Conservation (phyloP, 2,888 invertebrate species). For the Colletes collaris region DNA sequence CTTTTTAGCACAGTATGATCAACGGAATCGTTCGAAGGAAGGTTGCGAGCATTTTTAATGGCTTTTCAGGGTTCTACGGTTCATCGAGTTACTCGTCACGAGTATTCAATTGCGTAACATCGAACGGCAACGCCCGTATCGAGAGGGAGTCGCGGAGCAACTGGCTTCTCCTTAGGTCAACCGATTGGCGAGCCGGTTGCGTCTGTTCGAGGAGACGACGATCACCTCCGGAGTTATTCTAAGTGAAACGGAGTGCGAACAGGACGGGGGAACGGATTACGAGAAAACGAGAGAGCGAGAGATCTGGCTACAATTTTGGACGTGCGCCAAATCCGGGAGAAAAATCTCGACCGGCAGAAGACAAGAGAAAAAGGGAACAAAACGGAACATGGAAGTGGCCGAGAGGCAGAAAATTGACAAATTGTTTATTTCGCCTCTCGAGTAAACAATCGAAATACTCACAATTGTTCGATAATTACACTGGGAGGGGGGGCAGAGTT, state of each 20-base stretch:
- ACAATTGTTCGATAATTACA: too few species aligned
- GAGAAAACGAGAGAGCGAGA: constrained; percentile 29
- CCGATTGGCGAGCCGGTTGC: constrained; percentile 70
- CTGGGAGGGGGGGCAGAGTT: too few species aligned
- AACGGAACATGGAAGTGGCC: neutral
- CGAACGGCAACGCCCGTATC: constrained; percentile 73
- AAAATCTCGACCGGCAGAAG: constrained; percentile 48
- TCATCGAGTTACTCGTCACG: constrained; percentile 81
- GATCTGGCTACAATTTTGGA: constrained; percentile 66
- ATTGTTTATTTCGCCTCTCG: too few species aligned
- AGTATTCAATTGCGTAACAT: constrained; percentile 72
- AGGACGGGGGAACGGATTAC: constrained; percentile 33
- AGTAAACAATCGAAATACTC: too few species aligned
- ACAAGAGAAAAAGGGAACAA: constrained; percentile 2
- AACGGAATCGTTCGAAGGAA: neutral
- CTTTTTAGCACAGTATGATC: neutral
- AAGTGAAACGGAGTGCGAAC: constrained; percentile 68
- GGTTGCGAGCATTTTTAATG: constrained; percentile 33
- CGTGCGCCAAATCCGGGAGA: constrained; percentile 69
- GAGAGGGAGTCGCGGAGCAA: constrained; percentile 78
- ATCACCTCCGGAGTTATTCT: constrained; percentile 83
- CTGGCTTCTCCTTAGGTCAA: constrained; percentile 74
- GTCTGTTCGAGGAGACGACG: constrained; percentile 75
- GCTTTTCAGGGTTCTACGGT: constrained; percentile 69
- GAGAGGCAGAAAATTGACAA: too few species aligned